These are phyloP conservation scores for Cliona cf. orientalis DNA, from an alignment of 37 sponge, comb jelly and placozoan species.

Conservation along the genomic window DNA sequence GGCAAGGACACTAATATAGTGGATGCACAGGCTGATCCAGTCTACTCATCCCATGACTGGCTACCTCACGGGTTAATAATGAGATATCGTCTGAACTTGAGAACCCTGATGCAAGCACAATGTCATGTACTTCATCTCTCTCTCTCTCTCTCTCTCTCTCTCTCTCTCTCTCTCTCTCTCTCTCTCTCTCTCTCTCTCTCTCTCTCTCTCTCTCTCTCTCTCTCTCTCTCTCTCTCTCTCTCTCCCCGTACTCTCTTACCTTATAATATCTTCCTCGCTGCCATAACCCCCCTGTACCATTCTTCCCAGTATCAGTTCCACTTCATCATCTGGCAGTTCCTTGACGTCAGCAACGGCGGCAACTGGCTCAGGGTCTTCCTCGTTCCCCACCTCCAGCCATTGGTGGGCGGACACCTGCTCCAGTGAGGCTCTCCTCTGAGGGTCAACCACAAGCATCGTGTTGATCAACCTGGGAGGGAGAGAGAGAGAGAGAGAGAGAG, in stretches of 20 bases:
- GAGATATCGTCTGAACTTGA: too few species aligned
- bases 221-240: constrained; percentile 51
- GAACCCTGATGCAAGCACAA: too few species aligned
- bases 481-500: too few species aligned
- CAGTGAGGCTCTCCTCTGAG: constrained; percentile 56
- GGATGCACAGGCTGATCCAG: too few species aligned
- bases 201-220: constrained; percentile 53
- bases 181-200: constrained; percentile 56
- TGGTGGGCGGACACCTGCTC: constrained; percentile 60
- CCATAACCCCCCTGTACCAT: constrained; percentile 88
- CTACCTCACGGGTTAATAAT: too few species aligned
- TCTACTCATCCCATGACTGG: too few species aligned
- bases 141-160: constrained; percentile 22
- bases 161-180: constrained; percentile 55
- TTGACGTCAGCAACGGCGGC: constrained; percentile 42
- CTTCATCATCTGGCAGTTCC: constrained; percentile 69
- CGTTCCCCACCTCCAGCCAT: constrained; percentile 54
- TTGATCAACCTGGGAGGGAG: constrained; percentile 70
- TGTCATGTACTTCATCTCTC: neutral
- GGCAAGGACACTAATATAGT: too few species aligned
- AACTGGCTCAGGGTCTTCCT: constrained; percentile 14
- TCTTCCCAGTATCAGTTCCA: constrained; percentile 57
- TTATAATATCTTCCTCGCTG: constrained; percentile 60
- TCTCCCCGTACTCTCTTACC: constrained; percentile 67
- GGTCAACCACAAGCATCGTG: constrained; percentile 76